These are phyloP conservation scores for Oceanodroma tethys DNA, from an alignment of 2,113 vertebrate species.

Conservation along the genomic window DNA sequence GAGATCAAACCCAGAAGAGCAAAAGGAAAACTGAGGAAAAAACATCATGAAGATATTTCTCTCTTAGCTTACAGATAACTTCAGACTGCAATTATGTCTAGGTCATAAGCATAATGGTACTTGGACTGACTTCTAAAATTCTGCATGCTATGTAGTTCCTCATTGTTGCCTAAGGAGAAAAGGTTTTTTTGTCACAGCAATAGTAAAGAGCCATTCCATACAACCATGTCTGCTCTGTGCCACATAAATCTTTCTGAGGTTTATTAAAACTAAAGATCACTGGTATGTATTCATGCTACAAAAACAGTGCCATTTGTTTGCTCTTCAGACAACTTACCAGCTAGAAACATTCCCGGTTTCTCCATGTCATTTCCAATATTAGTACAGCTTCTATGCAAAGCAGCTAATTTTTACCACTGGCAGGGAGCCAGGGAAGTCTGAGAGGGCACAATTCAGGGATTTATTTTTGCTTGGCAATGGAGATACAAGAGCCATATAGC, in stretches of 20 bases:
- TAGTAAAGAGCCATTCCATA: background rate
- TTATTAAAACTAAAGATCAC: background rate
- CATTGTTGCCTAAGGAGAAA: background rate
- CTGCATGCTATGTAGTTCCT: background rate
- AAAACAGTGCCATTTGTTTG: background rate
- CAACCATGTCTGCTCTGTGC: background rate
- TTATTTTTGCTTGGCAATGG: background rate
- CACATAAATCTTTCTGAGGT: background rate
- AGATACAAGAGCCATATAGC: background rate
- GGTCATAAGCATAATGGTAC: background rate
- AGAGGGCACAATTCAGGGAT: background rate
- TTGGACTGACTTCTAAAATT: background rate
- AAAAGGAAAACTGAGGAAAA: background rate
- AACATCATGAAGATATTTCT: background rate
- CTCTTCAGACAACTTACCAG: background rate
- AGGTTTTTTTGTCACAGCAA: background rate
- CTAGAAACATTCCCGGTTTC: background rate
- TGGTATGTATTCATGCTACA: background rate
- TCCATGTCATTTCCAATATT: background rate
- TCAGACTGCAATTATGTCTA: background rate
- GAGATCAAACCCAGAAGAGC: background rate
- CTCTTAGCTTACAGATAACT: background rate
- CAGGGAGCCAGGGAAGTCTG: background rate
- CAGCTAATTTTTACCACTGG: background rate
- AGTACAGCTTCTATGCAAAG: background rate